Evolutionary conservation across 2,797 vertebrate genomes (phyloP).

Genomic region (Chaunax sp.): DNA sequence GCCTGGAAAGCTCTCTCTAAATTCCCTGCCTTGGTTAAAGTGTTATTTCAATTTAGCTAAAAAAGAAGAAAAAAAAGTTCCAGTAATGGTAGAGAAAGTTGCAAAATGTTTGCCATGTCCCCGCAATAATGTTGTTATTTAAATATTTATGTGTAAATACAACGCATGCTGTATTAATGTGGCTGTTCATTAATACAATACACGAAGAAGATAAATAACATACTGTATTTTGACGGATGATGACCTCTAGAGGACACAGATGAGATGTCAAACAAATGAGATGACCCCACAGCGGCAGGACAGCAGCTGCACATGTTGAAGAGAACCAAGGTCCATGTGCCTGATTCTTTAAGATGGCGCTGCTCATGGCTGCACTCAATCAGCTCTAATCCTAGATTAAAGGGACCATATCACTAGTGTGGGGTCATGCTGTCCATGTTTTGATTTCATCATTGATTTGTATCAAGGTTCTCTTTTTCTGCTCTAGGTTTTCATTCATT

Average conservation of each 20-base stretch:
- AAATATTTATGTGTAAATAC: neutral
- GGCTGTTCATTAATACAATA: neutral
- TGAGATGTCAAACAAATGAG: slow-evolving; percentile 7
- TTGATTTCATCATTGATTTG: slow-evolving; percentile 66
- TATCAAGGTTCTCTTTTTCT: slow-evolving; percentile 16
- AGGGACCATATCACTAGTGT: slow-evolving; percentile 57
- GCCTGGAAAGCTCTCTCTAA: no score
- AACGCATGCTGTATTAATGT: neutral
- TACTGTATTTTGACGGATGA: slow-evolving; percentile 4
- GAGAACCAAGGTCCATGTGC: slow-evolving; percentile 63
- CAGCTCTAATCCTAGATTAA: slow-evolving; percentile 83
- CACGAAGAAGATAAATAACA: neutral
- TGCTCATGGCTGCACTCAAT: slow-evolving; percentile 76
- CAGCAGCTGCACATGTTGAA: slow-evolving; percentile 63
- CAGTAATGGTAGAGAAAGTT: no score
- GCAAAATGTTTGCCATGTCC: no score
- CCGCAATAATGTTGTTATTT: neutral
- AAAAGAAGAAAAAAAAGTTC: neutral
- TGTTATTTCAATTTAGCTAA: no score
- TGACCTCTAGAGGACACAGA: slow-evolving; percentile 61
- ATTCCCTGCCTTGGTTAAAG: no score
- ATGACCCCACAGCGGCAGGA: neutral
- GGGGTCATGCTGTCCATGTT: slow-evolving; percentile 52
- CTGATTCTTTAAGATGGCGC: slow-evolving; percentile 74
- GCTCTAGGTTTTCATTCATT: slow-evolving; percentile 6